phyloP scores from a whole-genome alignment of 1,140 invertebrate species.

The Rhizoglyphus robini region DNA sequence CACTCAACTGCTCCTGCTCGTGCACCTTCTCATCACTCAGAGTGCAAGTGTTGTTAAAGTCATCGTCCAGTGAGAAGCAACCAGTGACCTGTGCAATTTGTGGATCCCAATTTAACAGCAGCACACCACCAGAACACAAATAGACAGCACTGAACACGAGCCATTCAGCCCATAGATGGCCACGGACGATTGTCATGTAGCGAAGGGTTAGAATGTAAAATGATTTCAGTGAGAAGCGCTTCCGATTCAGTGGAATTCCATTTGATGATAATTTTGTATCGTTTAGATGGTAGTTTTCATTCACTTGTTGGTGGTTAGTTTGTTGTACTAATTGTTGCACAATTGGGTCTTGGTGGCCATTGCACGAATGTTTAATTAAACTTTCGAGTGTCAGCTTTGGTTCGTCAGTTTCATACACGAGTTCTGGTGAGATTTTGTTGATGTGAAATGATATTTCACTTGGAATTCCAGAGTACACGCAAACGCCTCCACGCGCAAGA shows the following conservation, averaged over 20 bases:
- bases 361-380: slow-evolving; percentile 7
- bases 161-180: neutral
- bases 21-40: neutral
- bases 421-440: neutral
- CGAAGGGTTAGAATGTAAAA: neutral
- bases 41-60: neutral
- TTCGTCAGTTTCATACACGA: neutral
- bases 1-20: too few species aligned
- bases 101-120: neutral
- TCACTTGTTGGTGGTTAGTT: too few species aligned
- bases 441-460: neutral
- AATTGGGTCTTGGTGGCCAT: neutral
- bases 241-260: neutral
- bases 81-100: neutral
- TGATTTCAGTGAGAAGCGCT: neutral
- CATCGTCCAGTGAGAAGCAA: neutral
- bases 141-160: neutral
- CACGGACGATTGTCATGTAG: neutral
- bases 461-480: slow-evolving; percentile 8
- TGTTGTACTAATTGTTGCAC: neutral
- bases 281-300: neutral
- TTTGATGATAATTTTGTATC: neutral
- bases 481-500: slow-evolving; percentile 5
- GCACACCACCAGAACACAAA: neutral
- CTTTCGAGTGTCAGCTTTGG: neutral